Base-by-base conservation (phyloP, 2,113 vertebrate species). In the Rhinopomastus cyanomelas region DNA sequence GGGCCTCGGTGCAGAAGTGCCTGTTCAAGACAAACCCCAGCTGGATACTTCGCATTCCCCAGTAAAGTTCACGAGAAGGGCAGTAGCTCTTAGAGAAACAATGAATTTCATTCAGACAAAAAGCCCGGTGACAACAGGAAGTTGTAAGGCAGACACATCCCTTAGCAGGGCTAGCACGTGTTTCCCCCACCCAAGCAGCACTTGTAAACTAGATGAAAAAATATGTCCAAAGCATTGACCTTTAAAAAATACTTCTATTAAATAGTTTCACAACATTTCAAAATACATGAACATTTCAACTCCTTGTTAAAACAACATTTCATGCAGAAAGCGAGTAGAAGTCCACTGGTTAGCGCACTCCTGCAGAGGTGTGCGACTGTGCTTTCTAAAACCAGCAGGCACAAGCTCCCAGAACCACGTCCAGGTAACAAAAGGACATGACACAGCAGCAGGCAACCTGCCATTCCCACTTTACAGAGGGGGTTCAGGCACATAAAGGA, bases 21-120 rank as follows among this genome's bases (percentile, higher is more conserved):
- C 79, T 92, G 69, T 81, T 48, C 21, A 23, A 79, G 64, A 88
- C 87, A 53, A 53, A 67, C 32, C 60, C 13, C 62, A 68, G 4
- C 85, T 81, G 53, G 79, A 64, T 76, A 77, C 89, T 94, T 79
- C 83, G 17, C 64, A 19, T 91, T 82, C 53, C 75, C 55, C 92
- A 53, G 66, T 44, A 56, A 83, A 93, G 90, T 71, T 96, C 68
- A 76, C 32, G 26, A 64, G 56, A 61, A 88, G 69, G 69, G 85
- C 75, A 72, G 60, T 55, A 0, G 0, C 65, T 78, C 32, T 89
- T 76, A 22, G 84, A 69, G 48, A 44, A 93, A 64, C 61, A 89
- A 37, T 86, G n/a, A 77, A 74, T 92, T 78, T 83, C 20, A 83
- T 68, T 81, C 53, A 81, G 32, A 13, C 57, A 78, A 73, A 89